Percentiles rank a stretch among this genome's conserved stretches.
Conservation (phyloP, 2,113 vertebrate species). For the Hystrix cristata region DNA sequence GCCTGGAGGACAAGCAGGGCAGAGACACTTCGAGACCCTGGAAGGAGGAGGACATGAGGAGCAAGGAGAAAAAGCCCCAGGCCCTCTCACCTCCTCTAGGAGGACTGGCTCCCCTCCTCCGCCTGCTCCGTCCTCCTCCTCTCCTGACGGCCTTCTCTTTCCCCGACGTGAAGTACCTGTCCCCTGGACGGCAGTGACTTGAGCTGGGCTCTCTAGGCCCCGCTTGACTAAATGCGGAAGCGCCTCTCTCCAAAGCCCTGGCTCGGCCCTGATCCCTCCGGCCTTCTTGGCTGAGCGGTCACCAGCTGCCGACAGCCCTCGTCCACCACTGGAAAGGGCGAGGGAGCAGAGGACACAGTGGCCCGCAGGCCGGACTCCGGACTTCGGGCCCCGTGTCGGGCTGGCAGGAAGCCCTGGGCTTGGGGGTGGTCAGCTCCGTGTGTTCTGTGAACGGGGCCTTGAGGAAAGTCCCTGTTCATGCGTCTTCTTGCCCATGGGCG, state of each 20-base stretch:
- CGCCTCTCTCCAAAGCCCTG: neutral
- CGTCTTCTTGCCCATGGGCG: neutral
- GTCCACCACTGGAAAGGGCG: neutral
- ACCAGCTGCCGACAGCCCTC: constrained; percentile 60
- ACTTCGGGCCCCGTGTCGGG: neutral
- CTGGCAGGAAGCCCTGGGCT: neutral
- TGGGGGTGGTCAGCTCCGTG: neutral
- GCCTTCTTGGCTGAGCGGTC: neutral
- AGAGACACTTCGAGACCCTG: neutral
- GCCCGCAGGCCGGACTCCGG: neutral
- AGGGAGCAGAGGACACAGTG: neutral
- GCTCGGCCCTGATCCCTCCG: constrained; percentile 51
- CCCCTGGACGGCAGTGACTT: neutral
- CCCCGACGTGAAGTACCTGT: too few species aligned
- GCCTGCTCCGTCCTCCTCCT: neutral
- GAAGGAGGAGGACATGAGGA: neutral
- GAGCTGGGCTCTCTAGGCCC: neutral
- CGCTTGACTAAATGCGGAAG: constrained; percentile 42
- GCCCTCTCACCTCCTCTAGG: neutral
- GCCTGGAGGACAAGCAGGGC: too few species aligned
- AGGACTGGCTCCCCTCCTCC: neutral
- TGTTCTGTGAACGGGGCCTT: neutral
- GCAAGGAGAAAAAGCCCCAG: neutral
- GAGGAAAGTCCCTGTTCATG: fast-evolving
- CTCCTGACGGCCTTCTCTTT: fast-evolving